These are phyloP conservation scores for Rhingia campestris DNA, from an alignment of 2,888 invertebrate genomes.

Conservation along the genomic window DNA sequence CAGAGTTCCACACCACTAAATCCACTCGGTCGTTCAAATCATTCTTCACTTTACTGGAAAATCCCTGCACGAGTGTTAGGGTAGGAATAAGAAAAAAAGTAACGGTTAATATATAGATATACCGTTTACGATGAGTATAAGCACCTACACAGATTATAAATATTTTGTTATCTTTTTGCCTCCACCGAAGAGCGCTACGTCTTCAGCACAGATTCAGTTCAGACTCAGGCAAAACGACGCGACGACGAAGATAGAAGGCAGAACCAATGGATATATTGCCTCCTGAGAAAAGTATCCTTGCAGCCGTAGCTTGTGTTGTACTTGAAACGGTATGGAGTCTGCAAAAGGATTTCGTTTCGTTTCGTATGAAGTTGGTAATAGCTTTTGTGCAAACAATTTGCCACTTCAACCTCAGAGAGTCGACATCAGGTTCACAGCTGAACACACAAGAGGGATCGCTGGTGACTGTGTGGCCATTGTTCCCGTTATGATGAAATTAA, in stretches of 20 bases:
- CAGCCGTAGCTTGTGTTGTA: not conserved
- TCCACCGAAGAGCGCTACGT: conserved; percentile 16
- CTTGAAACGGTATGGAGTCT: conserved; percentile 12
- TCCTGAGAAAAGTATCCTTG: conserved; percentile 11
- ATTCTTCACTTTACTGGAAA: conserved; percentile 72
- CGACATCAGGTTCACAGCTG: conserved; percentile 9
- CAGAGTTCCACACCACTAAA: conserved; percentile 64
- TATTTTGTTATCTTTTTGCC: conserved; percentile 70
- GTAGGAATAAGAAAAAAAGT: conserved; percentile 55
- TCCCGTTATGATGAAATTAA: conserved; percentile 57
- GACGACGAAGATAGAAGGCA: not conserved
- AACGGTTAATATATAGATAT: conserved; percentile 52
- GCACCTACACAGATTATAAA: conserved; percentile 72
- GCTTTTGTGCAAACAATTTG: conserved; percentile 68
- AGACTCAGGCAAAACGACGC: not conserved
- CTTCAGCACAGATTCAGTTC: not conserved
- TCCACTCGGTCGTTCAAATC: conserved; percentile 63
- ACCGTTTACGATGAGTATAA: conserved; percentile 56
- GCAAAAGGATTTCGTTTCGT: conserved; percentile 34
- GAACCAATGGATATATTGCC: conserved; percentile 19
- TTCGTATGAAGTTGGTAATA: conserved; percentile 49
- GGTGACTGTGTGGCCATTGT: conserved; percentile 18
- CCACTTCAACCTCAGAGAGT: conserved; percentile 34
- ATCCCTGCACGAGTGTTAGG: conserved; percentile 62
- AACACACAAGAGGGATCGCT: not conserved